Conservation (phyloP, 2,888 invertebrate genomes). For the Catocala nupta region DNA sequence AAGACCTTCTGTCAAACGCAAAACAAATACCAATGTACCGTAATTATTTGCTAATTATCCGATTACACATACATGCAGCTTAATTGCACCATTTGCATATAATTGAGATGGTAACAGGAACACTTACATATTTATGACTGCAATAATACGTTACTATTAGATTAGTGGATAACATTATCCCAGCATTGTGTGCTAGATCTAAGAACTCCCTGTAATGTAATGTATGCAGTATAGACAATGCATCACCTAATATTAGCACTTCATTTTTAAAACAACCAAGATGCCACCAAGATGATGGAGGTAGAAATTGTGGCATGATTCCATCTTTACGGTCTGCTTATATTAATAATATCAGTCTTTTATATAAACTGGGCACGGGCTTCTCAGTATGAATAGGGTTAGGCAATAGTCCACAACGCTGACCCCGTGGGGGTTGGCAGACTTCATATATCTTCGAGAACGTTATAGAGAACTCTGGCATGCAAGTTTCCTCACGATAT, state of each 20-base stretch:
- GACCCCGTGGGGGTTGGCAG: no score
- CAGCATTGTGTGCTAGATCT: conserved; percentile 15
- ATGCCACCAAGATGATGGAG: no score
- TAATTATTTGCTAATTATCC: conserved; percentile 41
- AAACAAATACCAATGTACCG: conserved; percentile 18
- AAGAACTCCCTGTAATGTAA: not conserved
- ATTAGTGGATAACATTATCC: conserved; percentile 20
- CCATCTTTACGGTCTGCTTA: no score
- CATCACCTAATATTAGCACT: not conserved
- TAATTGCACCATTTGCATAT: conserved; percentile 43
- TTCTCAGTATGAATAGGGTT: no score
- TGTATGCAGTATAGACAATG: not conserved
- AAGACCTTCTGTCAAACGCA: conserved; percentile 20
- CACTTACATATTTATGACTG: conserved; percentile 27
- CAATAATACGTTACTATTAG: conserved; percentile 21
- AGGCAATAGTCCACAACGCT: no score
- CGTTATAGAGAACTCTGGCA: no score
- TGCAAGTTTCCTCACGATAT: no score
- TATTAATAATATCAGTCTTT: no score
- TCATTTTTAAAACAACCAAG: not conserved
- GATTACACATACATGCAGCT: conserved; percentile 26
- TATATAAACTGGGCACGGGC: no score
- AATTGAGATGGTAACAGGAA: conserved; percentile 30
- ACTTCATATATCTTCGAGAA: no score
- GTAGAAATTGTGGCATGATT: no score